Conservation (phyloP, 2,797 vertebrate genomes). For the Falco cherrug region DNA sequence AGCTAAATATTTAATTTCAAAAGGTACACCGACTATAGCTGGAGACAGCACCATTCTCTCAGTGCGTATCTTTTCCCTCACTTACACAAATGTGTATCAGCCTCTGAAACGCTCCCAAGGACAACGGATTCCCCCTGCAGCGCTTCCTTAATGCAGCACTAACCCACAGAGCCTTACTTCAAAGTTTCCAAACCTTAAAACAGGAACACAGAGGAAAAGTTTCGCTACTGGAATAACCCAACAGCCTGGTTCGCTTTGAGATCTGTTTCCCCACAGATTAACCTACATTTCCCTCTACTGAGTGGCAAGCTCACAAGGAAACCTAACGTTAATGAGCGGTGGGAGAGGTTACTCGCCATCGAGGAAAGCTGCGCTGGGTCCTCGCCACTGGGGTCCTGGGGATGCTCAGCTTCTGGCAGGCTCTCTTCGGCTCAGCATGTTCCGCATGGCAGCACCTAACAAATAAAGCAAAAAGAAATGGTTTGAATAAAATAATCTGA, state of each 20-base stretch:
- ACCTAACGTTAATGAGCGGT: accelerated
- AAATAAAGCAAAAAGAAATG: background rate
- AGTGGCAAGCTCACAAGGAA: background rate
- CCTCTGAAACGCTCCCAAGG: too few relatives aligned
- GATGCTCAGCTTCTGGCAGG: background rate
- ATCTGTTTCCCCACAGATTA: background rate
- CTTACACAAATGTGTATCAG: accelerated
- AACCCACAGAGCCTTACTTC: background rate
- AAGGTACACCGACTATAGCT: background rate
- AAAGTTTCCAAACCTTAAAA: background rate
- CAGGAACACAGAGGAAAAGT: background rate
- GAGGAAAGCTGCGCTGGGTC: background rate
- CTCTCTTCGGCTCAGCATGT: background rate
- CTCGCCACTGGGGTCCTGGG: background rate
- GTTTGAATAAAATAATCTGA: background rate
- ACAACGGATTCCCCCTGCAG: background rate
- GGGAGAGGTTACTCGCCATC: background rate
- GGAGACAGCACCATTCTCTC: background rate
- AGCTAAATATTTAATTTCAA: background rate
- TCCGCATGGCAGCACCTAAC: background rate
- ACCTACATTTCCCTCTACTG: background rate
- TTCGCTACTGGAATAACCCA: background rate
- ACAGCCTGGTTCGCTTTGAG: background rate
- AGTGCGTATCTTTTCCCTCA: accelerated
- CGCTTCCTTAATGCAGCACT: background rate